phyloP scores from a whole-genome alignment of 2,888 invertebrate genomes.

The Drosophila kuntzei region DNA sequence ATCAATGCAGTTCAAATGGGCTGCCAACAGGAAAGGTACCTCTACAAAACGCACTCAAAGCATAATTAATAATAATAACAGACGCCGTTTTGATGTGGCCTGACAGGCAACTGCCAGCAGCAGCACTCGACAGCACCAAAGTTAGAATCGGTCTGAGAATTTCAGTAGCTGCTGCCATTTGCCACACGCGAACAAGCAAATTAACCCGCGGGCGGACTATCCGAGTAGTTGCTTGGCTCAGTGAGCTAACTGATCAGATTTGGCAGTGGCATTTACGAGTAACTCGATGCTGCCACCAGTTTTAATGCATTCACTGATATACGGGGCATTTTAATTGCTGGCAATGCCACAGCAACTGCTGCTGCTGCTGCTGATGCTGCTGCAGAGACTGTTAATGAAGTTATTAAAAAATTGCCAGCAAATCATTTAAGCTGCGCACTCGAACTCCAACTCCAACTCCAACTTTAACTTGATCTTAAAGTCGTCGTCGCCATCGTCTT shows the following conservation, averaged over 20 bases:
- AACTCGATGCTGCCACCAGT: conserved; percentile 14
- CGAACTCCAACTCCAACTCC: not conserved
- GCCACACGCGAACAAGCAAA: conserved; percentile 72
- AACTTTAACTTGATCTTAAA: conserved; percentile 32
- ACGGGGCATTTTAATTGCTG: conserved; percentile 65
- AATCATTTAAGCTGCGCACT: conserved; percentile 62
- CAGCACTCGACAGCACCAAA: conserved; percentile 30
- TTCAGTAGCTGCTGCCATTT: conserved; percentile 71
- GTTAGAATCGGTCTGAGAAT: conserved; percentile 31
- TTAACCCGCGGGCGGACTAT: conserved; percentile 27
- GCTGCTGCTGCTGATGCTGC: not conserved
- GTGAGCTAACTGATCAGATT: conserved; percentile 18
- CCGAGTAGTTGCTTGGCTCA: not conserved
- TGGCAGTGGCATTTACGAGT: conserved; percentile 18
- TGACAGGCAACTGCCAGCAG: conserved; percentile 68
- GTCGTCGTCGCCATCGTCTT: conserved; percentile 20
- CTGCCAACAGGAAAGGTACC: conserved; percentile 43
- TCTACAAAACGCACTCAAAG: conserved; percentile 62
- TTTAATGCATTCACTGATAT: conserved; percentile 54
- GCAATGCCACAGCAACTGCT: not conserved
- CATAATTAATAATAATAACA: conserved; percentile 83
- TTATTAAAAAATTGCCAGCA: conserved; percentile 78
- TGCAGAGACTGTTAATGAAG: conserved; percentile 67
- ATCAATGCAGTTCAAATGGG: conserved; percentile 63
- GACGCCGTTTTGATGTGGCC: conserved; percentile 73